Conservation (phyloP, 2,888 invertebrate genomes). For the Tanytarsus gracilentus region DNA sequence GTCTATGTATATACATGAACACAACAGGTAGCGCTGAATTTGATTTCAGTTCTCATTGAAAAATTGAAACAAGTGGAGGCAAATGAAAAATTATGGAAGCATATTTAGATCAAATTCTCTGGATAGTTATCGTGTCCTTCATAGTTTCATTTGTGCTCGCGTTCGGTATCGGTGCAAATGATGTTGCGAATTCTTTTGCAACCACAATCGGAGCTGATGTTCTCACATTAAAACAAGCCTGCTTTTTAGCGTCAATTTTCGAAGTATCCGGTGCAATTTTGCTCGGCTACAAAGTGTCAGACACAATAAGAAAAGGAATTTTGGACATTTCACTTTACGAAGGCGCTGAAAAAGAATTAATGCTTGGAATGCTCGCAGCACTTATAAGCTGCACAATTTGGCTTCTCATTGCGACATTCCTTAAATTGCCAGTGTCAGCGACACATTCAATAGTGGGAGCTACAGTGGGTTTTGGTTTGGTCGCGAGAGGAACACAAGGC, state of each 20-base stretch:
- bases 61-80: no score
- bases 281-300: conserved; percentile 82
- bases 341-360: conserved; percentile 67
- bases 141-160: conserved; percentile 91
- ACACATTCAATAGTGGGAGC: conserved; percentile 99
- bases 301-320: conserved; percentile 94
- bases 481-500: conserved; percentile 76
- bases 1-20: no score
- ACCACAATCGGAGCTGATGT: conserved; percentile 97
- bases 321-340: conserved; percentile 71
- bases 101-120: conserved; percentile 58
- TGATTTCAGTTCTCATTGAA: no score
- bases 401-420: conserved; percentile 87
- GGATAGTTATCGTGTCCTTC: conserved; percentile 83
- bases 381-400: conserved; percentile 83
- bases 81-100: no score
- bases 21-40: no score
- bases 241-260: conserved; percentile 82
- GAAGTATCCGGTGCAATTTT: conserved; percentile 85
- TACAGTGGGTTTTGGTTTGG: conserved; percentile 92
- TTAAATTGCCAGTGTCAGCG: conserved; percentile 93
- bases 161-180: conserved; percentile 98
- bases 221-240: conserved; percentile 78
- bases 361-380: conserved; percentile 80
- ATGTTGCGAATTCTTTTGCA: conserved; percentile 98